phyloP scores from a whole-genome alignment of 2,113 vertebrate species.

The Peromyscus polionotus region DNA sequence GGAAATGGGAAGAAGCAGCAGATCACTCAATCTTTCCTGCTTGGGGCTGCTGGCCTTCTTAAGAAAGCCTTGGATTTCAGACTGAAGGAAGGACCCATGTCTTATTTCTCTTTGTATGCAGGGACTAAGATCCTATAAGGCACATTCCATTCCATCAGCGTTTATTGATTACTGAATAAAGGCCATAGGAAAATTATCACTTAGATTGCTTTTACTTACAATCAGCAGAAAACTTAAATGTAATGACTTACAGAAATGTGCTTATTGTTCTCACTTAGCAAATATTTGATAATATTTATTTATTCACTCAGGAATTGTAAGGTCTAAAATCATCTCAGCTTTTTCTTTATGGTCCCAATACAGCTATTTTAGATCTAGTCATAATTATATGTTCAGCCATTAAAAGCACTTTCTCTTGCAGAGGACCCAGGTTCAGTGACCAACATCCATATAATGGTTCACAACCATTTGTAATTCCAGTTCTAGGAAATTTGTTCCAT shows the following conservation, averaged over 20 bases:
- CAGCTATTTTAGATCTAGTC: neutral
- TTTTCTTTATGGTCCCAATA: neutral
- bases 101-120: neutral
- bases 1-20: neutral
- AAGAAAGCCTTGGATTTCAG: neutral
- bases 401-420: neutral
- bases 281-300: neutral
- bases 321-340: neutral
- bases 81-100: neutral
- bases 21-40: neutral
- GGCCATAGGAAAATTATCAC: neutral
- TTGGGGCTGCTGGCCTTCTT: neutral
- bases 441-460: neutral
- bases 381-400: neutral
- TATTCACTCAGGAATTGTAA: neutral
- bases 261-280: neutral
- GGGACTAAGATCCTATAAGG: neutral
- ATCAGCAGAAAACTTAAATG: slow-evolving; percentile 14
- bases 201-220: neutral
- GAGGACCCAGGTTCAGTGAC: neutral
- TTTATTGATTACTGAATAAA: slow-evolving; percentile 6
- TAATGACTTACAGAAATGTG: neutral
- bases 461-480: neutral
- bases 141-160: neutral
- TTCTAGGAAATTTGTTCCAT: neutral